A percentile compares a stretch with the other conserved stretches of the same genome.
These are phyloP conservation scores for Pseudoatta argentina DNA, from an alignment of 1,140 invertebrate species.

Conservation along the genomic window DNA sequence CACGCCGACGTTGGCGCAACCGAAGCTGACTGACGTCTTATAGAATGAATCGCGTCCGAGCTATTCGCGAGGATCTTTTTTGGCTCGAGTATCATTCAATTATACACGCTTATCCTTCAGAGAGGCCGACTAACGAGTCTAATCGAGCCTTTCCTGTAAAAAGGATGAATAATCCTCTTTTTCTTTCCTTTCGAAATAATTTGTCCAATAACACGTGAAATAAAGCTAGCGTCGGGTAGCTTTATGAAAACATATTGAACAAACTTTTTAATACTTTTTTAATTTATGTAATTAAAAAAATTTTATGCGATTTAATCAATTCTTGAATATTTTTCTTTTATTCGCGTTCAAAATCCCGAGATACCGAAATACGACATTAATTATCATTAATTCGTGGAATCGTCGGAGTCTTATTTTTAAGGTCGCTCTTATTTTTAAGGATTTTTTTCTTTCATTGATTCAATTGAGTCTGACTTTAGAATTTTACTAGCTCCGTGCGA, in stretches of 20 bases:
- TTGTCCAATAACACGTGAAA: background rate
- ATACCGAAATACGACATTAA: background rate
- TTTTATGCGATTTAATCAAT: background rate
- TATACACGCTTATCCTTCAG: background rate
- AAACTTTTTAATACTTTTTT: background rate
- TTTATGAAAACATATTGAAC: background rate
- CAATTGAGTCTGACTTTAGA: background rate
- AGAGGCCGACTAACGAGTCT: background rate
- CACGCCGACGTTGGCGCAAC: constrained; percentile 63
- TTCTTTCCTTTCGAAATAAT: background rate
- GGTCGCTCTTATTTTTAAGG: background rate
- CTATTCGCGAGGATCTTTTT: constrained; percentile 5
- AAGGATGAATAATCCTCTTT: background rate
- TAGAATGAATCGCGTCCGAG: constrained; percentile 41
- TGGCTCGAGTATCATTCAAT: constrained; percentile 5
- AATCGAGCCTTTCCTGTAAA: background rate
- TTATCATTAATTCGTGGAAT: background rate
- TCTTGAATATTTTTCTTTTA: background rate
- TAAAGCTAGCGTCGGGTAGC: background rate
- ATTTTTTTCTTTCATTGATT: background rate
- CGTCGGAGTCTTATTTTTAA: background rate
- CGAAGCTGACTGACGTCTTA: constrained; percentile 57
- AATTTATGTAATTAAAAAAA: background rate
- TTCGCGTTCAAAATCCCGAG: background rate
- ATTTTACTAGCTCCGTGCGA: background rate